A percentile compares a stretch with the other conserved stretches of the same genome.
Evolutionary conservation across 2,797 vertebrate species (phyloP).

Genomic region (Lepidocolaptes lacrymiger): DNA sequence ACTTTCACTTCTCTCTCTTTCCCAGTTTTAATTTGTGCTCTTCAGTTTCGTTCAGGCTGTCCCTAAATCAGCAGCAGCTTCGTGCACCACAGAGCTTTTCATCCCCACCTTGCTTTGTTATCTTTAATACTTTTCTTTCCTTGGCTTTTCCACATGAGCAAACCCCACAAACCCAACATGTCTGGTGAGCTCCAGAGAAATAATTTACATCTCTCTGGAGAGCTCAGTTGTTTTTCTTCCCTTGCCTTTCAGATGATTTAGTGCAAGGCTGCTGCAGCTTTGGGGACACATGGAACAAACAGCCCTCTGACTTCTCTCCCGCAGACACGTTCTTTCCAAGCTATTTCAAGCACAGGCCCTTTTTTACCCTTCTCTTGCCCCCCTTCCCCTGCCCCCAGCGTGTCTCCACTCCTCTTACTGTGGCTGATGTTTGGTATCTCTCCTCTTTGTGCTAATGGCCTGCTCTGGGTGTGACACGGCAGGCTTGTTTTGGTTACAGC

Average conservation of each 20-base stretch:
- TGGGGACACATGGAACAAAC: slow-evolving; percentile 39
- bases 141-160: background rate
- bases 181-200: background rate
- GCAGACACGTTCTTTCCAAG: slow-evolving; percentile 44
- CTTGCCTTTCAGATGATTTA: slow-evolving; percentile 30
- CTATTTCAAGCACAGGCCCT: slow-evolving; percentile 27
- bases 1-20: background rate
- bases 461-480: background rate
- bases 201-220: slow-evolving; percentile 36
- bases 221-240: slow-evolving; percentile 18
- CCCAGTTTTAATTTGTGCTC: background rate
- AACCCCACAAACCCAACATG: background rate
- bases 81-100: background rate
- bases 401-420: slow-evolving; percentile 2
- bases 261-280: slow-evolving; percentile 16
- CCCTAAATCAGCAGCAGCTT: background rate
- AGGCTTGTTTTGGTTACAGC: slow-evolving; percentile 33
- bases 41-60: background rate
- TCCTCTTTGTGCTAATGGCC: background rate
- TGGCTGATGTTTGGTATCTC: slow-evolving; percentile 40
- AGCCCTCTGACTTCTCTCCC: slow-evolving; percentile 7
- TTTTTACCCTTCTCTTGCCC: background rate
- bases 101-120: background rate
- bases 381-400: background rate
- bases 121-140: background rate